Base-by-base conservation (phyloP, 2,797 vertebrate genomes). In the Coregonus suidteri region DNA sequence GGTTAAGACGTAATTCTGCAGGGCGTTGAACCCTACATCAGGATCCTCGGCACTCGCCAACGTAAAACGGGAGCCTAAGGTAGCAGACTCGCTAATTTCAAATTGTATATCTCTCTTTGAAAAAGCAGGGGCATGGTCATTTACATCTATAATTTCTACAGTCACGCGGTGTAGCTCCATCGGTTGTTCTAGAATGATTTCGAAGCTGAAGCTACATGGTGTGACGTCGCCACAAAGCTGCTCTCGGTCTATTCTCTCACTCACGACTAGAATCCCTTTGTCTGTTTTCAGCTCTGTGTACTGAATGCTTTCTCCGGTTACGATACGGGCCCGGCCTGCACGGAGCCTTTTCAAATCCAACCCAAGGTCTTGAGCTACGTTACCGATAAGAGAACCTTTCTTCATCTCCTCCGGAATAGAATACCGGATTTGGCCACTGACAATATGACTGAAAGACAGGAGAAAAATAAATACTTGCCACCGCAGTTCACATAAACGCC, bases 131-230 rank as follows among this genome's bases (percentile, higher is more conserved):
- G 76, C 77, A 73, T 93, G 92, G 65, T 93, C 92, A 85, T 93
- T 93, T 64, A 93, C 86, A 74, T 93, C 92, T 4, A 86, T 73
- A 62, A 93, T 87, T 75, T 93, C 92, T n/a, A 92, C 85, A 54
- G 89, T 88, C 13, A 93, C 77, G 9, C 83, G 80, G 35, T 88
- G 90, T 62, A 93, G 83, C 81, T 93, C 88, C 83, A 92, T 89
- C 66, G 91, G 89, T 72, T 89, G 90, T 77, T 92, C 91, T 9
- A 91, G 71, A 15, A 94, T 86, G 37, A 93, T 74, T 56, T 94
- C 88, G 81, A 93, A 91, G 37, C 79, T 88, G 6, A 85, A 75
- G 65, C 47, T 77, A 64, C 83, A 85, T 1, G 77, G 79, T 1
- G 81, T 78, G 53, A 59, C 53, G 34, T 82, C 53, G 0, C 71